Base-by-base conservation (phyloP, 2,888 invertebrate species). In the Noctua janthe region DNA sequence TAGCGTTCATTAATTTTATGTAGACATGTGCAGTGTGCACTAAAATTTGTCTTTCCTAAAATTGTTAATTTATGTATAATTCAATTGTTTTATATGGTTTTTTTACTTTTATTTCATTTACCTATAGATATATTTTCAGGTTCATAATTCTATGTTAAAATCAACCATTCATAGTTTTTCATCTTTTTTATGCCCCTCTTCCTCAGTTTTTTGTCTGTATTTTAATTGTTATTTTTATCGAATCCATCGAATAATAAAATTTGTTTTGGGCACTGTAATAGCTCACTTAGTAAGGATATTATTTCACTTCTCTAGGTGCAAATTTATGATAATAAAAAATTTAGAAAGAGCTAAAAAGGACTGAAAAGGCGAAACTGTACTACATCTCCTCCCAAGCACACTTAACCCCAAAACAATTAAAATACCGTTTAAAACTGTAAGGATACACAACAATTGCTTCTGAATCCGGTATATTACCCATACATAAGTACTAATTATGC, bases 361-460 rank as follows among this genome's bases (percentile, higher is more conserved):
- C 64, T 8, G 3, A 35, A 64, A 35, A 35, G 8, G 35, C 35
- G 8, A 39, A 64, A 64, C 62, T 13, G 8, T 17, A 64, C 43
- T 43, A 29, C 43, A 35, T 6, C 2, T 62, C 2, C 23, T 67
- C 13, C 23, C 6, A 23, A 15, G 13, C n/a, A 2, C 13, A 79
- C 47, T 20, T 39, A 82, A 77, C 85, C 71, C 88, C 79, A 74
- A 66, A 78, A 15, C 43, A 70, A 78, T 76, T 80, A 78, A 39
- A 80, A 59, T 23, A 71, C 11, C 56, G 39, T 72, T 76, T 74
- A 73, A 81, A 83, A 78, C 64, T 71, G 69, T 67, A n/a, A 79
- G 89, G 86, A 90, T 86, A 71, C 71, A 79, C 29, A 81, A 77
- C 69, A 83, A 88, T 87, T 81, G 72, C 73, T 15, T 66, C 47